Evolutionary conservation across 2,113 vertebrate species (phyloP), one percentile per base, ranked within the genome.

Genomic region (Pantherophis guttatus): DNA sequence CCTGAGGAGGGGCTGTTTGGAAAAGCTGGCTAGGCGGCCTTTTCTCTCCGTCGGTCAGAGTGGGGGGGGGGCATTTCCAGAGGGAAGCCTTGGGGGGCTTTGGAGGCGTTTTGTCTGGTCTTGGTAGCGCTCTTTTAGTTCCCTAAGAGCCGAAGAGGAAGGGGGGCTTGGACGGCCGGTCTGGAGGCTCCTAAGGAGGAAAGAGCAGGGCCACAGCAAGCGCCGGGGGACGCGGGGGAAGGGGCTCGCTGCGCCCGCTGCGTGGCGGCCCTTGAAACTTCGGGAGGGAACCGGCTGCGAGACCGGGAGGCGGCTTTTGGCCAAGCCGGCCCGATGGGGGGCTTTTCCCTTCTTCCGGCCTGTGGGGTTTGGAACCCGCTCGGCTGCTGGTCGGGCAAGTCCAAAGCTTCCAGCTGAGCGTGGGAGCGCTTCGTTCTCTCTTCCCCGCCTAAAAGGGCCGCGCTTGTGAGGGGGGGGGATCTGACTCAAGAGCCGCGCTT

Each of bases 181-280:
- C 57, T 23, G 57, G 19, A 58, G 57, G 19, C 6, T 6, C 57
- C 11, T 3, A 54, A 54, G 19, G 5, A 21, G 57, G 7, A 58
- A 58, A 5, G 19, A 8, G 19, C 19, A 6, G 1, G 1, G 19
- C 55, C 55, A 6, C 55, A 57, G 17, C 55, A 57, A 8, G 19
- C 57, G 19, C 57, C 19, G 19, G 57, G 57, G 19, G 6, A 58
- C 57, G 17, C 19, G 53, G 3, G 11, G 53, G 57, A 6, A 0
- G 57, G 57, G 57, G 21, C 1, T 58, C 5, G 55, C 17, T 55
- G 54, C 3, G 15, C 54, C 4, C 55, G 55, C 55, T 21, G 19
- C 97, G 95, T 97, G 97, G 96, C 90, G 93, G 89, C 24, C 90
- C 29, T 90, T 65, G 94, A 94, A 96, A 93, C 93, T n/a, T 75